Conservation (phyloP, 2,113 vertebrate species). For the Ariopsis seemanni region DNA sequence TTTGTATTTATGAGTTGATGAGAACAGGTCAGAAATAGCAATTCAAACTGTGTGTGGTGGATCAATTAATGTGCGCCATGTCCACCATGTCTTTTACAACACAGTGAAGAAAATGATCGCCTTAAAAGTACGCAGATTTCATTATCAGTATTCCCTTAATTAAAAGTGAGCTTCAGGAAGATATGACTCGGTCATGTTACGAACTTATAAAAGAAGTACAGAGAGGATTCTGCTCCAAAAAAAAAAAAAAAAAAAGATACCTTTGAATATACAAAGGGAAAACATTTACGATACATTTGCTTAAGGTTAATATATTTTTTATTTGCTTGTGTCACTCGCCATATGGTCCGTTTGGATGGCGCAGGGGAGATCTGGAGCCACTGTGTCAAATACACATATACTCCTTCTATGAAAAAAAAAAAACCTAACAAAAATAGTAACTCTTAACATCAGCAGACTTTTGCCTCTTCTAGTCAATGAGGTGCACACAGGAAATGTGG, state of each 20-base stretch:
- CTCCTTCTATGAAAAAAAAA: not conserved
- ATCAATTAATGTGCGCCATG: constrained; percentile 44
- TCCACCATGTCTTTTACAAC: constrained; percentile 58
- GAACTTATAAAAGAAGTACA: not conserved
- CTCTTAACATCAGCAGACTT: constrained; percentile 4
- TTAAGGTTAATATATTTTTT: not conserved
- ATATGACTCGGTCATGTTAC: not conserved
- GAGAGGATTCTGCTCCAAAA: constrained; percentile 6
- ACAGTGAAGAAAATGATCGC: constrained; percentile 60
- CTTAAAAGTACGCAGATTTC: constrained; percentile 33
- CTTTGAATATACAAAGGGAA: constrained; percentile 47
- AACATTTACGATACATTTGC: constrained; percentile 69
- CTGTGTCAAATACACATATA: not conserved
- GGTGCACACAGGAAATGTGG: constrained; percentile 30
- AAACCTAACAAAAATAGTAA: not conserved
- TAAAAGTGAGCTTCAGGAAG: constrained; percentile 62
- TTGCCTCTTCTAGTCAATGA: constrained; percentile 6
- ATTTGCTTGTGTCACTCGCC: not conserved
- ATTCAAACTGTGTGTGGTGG: constrained; percentile 46
- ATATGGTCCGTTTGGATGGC: not conserved
- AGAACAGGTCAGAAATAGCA: constrained; percentile 51
- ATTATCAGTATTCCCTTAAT: not conserved
- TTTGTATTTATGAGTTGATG: constrained; percentile 40
- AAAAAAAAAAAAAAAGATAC: not conserved
- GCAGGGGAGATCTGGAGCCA: not conserved